These are phyloP conservation scores for Cheiracanthium punctorium DNA, from an alignment of 2,888 invertebrate species.

Conservation along the genomic window DNA sequence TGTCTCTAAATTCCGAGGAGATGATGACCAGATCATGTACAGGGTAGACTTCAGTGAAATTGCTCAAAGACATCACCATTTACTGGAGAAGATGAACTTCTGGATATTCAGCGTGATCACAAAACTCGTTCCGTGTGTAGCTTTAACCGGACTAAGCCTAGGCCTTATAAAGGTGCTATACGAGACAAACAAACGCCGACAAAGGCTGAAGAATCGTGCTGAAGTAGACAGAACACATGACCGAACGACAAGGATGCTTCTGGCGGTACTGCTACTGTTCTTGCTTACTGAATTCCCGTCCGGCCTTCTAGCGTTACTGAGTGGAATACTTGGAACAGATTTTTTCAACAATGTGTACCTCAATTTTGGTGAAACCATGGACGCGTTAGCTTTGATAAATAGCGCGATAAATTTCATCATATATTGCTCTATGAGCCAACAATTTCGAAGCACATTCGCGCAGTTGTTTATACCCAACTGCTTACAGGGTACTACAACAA, in stretches of 20 bases:
- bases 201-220: slow-evolving; percentile 70
- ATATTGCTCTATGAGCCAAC: slow-evolving; percentile 94
- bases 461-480: slow-evolving; percentile 81
- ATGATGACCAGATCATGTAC: slow-evolving; percentile 41
- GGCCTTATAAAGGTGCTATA: slow-evolving; percentile 75
- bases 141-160: slow-evolving; percentile 82
- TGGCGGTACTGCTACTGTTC: slow-evolving; percentile 90
- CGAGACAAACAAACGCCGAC: slow-evolving; percentile 72
- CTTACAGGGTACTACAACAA: slow-evolving; percentile 11
- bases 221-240: slow-evolving; percentile 77
- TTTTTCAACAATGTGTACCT: slow-evolving; percentile 81
- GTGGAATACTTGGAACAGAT: slow-evolving; percentile 84
- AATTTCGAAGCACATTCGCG: slow-evolving; percentile 83
- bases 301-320: slow-evolving; percentile 84
- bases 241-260: slow-evolving; percentile 91
- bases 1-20: slow-evolving; percentile 76
- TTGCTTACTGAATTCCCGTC: slow-evolving; percentile 93
- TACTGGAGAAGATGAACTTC: slow-evolving; percentile 82
- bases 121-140: slow-evolving; percentile 92
- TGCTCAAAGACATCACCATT: slow-evolving; percentile 79
- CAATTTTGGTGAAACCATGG: slow-evolving; percentile 84
- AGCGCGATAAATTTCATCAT: slow-evolving; percentile 95
- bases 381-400: slow-evolving; percentile 91
- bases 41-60: slow-evolving; percentile 82
- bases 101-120: slow-evolving; percentile 95